Conservation (phyloP, 2,888 invertebrate species). For the Oeneis ivallda region DNA sequence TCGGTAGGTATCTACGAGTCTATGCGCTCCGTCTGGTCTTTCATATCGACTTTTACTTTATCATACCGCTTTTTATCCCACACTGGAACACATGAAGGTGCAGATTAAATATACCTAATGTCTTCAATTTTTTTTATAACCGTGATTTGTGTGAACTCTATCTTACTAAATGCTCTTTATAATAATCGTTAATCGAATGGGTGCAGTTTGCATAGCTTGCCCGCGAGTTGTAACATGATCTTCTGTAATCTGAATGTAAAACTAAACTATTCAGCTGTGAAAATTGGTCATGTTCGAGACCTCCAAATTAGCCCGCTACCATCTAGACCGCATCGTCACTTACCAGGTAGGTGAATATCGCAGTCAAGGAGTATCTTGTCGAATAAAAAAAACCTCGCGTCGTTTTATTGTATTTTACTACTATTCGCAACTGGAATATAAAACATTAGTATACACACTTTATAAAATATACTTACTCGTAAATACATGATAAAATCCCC, state of each 20-base stretch:
- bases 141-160: too few relatives aligned
- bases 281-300: neutral
- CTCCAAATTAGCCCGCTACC: too few relatives aligned
- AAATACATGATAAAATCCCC: too few relatives aligned
- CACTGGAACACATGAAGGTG: neutral
- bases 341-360: too few relatives aligned
- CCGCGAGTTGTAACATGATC: neutral
- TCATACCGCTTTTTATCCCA: conserved; percentile 9
- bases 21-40: neutral
- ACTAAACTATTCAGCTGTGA: conserved; percentile 7
- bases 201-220: conserved; percentile 3
- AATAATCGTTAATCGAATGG: conserved; percentile 1
- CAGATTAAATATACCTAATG: neutral
- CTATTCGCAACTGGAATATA: too few relatives aligned
- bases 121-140: too few relatives aligned
- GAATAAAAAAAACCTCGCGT: too few relatives aligned
- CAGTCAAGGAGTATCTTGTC: too few relatives aligned
- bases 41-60: conserved; percentile 19
- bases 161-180: neutral
- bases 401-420: too few relatives aligned
- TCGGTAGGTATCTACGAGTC: neutral
- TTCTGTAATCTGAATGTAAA: neutral
- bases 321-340: too few relatives aligned
- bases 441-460: too few relatives aligned
- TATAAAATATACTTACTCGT: too few relatives aligned